Evolutionary conservation across 1,140 invertebrate genomes (phyloP).

Genomic region (Diprion similis): DNA sequence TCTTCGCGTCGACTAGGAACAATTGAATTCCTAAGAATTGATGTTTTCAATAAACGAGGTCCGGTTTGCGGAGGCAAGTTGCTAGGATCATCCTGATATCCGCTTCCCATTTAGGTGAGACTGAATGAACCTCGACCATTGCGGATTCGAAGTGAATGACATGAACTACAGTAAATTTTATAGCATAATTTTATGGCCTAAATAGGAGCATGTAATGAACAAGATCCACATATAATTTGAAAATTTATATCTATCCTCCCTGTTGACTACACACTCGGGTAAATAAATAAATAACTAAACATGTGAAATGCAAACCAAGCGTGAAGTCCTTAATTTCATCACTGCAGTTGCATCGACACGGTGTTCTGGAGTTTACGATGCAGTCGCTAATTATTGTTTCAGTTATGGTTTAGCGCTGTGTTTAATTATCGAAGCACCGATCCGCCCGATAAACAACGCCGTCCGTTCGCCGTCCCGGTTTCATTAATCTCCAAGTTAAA

Average conservation of each 20-base stretch:
- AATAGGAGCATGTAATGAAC: too few relatives aligned
- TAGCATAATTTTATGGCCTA: too few relatives aligned
- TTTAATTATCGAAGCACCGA: background rate
- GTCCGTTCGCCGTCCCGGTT: conserved; percentile 12
- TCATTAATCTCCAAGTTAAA: conserved; percentile 31
- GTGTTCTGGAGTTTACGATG: background rate
- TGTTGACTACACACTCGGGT: too few relatives aligned
- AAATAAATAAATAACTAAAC: too few relatives aligned
- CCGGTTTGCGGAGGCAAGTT: background rate
- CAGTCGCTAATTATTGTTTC: background rate
- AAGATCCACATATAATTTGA: too few relatives aligned
- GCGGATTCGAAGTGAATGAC: background rate
- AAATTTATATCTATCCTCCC: too few relatives aligned
- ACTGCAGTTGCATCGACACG: background rate
- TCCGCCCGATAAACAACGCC: conserved; percentile 4
- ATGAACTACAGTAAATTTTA: too few relatives aligned
- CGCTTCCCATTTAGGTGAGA: background rate
- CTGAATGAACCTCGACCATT: background rate
- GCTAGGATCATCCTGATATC: background rate
- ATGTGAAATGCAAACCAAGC: too few relatives aligned
- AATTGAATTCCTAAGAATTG: background rate
- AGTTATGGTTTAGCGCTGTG: background rate
- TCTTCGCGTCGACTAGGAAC: background rate
- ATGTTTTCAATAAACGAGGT: background rate
- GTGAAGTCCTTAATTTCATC: too few relatives aligned